phyloP scores from a whole-genome alignment of 2,888 invertebrate genomes.

The Harpalus rufipes region DNA sequence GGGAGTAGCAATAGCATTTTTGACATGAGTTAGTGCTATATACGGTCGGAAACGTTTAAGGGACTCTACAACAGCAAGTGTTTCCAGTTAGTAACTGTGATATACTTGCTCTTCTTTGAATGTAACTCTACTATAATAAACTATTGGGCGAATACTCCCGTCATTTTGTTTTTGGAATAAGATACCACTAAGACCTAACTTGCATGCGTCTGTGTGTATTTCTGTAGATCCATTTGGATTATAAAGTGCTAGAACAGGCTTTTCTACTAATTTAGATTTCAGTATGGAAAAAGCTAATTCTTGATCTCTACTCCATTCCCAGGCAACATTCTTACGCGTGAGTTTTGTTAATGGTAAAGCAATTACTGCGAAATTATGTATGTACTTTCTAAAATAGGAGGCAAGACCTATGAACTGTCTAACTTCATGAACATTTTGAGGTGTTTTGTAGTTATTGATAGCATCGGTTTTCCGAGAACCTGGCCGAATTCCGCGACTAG shows the following conservation, averaged over 20 bases:
- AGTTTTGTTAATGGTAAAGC: not conserved
- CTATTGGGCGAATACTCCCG: conserved; percentile 63
- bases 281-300: not conserved
- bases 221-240: not conserved
- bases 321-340: not conserved
- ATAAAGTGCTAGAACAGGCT: conserved; percentile 22
- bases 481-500: conserved; percentile 68
- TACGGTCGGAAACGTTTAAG: conserved; percentile 73
- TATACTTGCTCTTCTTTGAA: not conserved
- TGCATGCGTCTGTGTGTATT: conserved; percentile 43
- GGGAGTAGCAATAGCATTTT: conserved; percentile 3
- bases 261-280: not conserved
- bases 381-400: conserved; percentile 39
- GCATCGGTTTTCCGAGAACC: conserved; percentile 69
- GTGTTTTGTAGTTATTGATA: conserved; percentile 54
- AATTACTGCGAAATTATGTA: conserved; percentile 20
- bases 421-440: conserved; percentile 69
- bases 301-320: not conserved
- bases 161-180: conserved; percentile 3
- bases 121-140: conserved; percentile 67
- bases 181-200: conserved; percentile 3
- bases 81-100: not conserved
- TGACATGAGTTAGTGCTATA: conserved; percentile 70
- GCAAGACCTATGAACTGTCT: not conserved
- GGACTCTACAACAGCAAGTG: conserved; percentile 72